Conservation (phyloP, 2,797 vertebrate genomes). For the Gymnothorax javanicus region DNA sequence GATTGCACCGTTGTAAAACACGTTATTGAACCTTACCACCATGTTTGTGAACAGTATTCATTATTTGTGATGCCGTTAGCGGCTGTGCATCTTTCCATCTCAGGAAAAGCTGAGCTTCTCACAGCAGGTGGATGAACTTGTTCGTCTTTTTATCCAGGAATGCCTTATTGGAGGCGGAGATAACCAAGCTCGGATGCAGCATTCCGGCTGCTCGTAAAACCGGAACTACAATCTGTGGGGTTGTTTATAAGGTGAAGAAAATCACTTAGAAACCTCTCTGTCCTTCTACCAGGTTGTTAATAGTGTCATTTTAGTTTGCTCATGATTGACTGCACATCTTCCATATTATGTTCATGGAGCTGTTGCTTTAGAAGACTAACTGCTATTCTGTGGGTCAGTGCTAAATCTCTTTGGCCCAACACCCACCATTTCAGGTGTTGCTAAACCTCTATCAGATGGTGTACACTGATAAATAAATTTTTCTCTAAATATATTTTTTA, state of each 20-base stretch:
- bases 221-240: constrained; percentile 92
- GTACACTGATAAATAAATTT: too few relatives aligned
- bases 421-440: too few relatives aligned
- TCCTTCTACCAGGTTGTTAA: neutral
- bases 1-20: too few relatives aligned
- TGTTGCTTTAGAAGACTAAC: neutral
- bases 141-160: constrained; percentile 74
- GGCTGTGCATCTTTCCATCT: too few relatives aligned
- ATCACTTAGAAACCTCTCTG: neutral
- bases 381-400: too few relatives aligned
- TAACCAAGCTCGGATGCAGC: constrained; percentile 72
- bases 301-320: neutral
- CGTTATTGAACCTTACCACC: too few relatives aligned
- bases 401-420: too few relatives aligned
- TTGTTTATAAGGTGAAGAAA: constrained; percentile 85
- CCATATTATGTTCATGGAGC: neutral
- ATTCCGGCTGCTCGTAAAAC: constrained; percentile 90
- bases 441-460: too few relatives aligned
- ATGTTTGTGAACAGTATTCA: too few relatives aligned
- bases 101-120: too few relatives aligned
- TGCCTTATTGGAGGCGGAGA: constrained; percentile 77
- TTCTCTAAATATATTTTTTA: too few relatives aligned
- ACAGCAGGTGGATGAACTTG: neutral
- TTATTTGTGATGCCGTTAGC: too few relatives aligned
- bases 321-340: neutral